A percentile compares a stretch with the other conserved stretches of the same genome.
These are phyloP conservation scores for Hipposideros armiger DNA, from an alignment of 2,113 vertebrate genomes.

Conservation along the genomic window DNA sequence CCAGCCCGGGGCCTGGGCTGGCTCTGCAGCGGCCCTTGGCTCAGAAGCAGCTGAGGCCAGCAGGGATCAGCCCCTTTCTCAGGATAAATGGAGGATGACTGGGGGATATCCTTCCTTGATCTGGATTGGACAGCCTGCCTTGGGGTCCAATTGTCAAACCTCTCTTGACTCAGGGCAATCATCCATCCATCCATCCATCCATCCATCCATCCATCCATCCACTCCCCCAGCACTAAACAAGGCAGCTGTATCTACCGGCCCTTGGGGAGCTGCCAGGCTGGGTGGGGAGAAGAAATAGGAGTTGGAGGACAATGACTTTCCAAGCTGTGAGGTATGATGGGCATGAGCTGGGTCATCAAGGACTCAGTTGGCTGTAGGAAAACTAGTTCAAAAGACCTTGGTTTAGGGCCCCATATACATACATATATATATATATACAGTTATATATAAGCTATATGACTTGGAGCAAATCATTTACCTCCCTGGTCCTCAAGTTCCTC, in stretches of 20 bases:
- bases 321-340: neutral
- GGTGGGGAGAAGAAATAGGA: neutral
- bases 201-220: neutral
- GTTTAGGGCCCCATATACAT: neutral
- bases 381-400: neutral
- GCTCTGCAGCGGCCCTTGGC: neutral
- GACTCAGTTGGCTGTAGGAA: neutral
- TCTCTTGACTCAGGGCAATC: neutral
- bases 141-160: neutral
- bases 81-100: neutral
- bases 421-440: neutral
- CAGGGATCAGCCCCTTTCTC: neutral
- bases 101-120: neutral
- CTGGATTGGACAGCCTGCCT: neutral
- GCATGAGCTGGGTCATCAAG: neutral
- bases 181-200: no score
- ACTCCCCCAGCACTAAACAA: neutral
- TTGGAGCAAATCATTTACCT: neutral
- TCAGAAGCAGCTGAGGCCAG: neutral
- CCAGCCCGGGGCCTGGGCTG: neutral
- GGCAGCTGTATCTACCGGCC: neutral
- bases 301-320: neutral
- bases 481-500: neutral
- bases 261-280: neutral
- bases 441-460: neutral